Evolutionary conservation across 2,113 vertebrate species (phyloP).

Genomic region (Oncorhynchus kisutch): DNA sequence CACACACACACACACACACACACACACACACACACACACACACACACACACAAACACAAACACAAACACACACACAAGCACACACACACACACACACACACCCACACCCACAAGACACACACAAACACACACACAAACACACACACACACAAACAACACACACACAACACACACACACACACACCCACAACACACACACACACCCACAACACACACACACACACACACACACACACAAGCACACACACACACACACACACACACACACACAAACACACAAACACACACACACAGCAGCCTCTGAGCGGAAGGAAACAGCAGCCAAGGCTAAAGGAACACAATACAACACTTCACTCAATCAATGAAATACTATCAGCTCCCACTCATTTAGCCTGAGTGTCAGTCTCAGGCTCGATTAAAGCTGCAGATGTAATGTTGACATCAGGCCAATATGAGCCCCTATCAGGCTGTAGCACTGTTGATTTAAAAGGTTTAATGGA

Average conservation of each 20-base stretch:
- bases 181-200: too few species aligned
- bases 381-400: background rate
- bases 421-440: background rate
- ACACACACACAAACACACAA: background rate
- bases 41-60: background rate
- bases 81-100: background rate
- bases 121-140: background rate
- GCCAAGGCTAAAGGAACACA: constrained; percentile 51
- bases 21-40: background rate
- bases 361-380: constrained; percentile 47
- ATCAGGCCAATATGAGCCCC: too few species aligned
- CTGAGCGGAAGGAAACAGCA: constrained; percentile 16
- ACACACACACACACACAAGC: too few species aligned
- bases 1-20: too few species aligned
- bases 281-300: constrained; percentile 14
- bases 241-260: background rate
- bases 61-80: background rate
- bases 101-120: background rate
- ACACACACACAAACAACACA: too few species aligned
- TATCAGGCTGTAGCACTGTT: too few species aligned
- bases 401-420: background rate
- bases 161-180: too few species aligned
- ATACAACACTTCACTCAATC: constrained; percentile 31
- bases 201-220: too few species aligned
- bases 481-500: too few species aligned